Evolutionary conservation across 2,888 invertebrate species (phyloP), one percentile per base, ranked within the genome.

Genomic region (Cactoblastis cactorum): DNA sequence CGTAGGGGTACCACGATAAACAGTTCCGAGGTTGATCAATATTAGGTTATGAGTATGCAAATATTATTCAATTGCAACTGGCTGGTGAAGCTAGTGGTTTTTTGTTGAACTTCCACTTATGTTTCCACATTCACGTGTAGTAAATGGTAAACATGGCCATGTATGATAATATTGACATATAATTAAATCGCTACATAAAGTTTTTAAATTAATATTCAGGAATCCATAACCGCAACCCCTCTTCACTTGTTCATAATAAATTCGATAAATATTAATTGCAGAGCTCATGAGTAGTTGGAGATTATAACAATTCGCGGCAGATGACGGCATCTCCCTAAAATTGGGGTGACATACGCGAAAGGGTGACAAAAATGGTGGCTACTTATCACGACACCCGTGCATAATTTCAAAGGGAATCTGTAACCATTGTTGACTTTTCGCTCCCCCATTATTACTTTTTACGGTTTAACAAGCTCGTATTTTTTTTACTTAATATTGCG

Each of bases 381-480:
- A 53, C 57, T 62, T 61, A 52, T 52, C 56, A 69, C 61, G 62
- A 69, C 68, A 67, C 68, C 74, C 77, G 78, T 79, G 80, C 76
- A 83, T 83, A 77, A 80, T 76, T 75, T 71, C 69, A 57, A 63
- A 65, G 71, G 70, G 67, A 67, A 74, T 71, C 69, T 70, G 74
- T 74, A 71, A 74, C 80, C 75, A 77, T 83, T 89, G 89, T 89
- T 88, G 89, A 88, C 87, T 88, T 79, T 80, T 68, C 62, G 65
- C 28, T 74, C 71, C 82, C 84, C 85, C 70, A 84, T 83, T 87
- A 87, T 86, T 84, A 83, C 85, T 83, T 86, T 88, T 89, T 86
- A 88, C 88, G 87, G 83, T 86, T 87, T 88, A 88, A 88, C 88
- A 85, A 85, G 82, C 86, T 83, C 82, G 84, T 83, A 83, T 83